Base-by-base conservation (phyloP, 2,888 invertebrate species). In the Acholoe squamosa region DNA sequence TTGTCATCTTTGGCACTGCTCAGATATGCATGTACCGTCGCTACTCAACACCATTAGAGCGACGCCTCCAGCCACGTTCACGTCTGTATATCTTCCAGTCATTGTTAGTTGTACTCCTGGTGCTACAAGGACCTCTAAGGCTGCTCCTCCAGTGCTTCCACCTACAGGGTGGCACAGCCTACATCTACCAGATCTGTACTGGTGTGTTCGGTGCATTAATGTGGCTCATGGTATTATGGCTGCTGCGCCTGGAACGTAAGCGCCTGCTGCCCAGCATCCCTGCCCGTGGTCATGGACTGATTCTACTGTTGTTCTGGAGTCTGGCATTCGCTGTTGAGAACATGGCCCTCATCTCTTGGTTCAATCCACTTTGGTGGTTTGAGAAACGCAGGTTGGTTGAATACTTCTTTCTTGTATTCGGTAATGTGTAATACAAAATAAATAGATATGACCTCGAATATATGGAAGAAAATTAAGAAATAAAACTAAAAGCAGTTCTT, bases 321-420 rank as follows among this genome's bases (percentile, higher is more conserved):
- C 95, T 98, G 94, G 97, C 98, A 28, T 98, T 99, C 95, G 97
- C 98, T 7, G 97, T 97, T 34, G 98, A 99, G 95, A 98, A 98
- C 95, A 96, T 99, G 92, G 97, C 98, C 0, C 98, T 99, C 94
- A 96, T 99, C 89, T 99, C 98, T 95, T 96, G 98, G 92, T 97
- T 97, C 93, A 98, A 98, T 94, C 97, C 97, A 93, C 97, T 97
- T 95, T 99, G 99, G 98, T 99, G 99, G 98, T 99, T 99, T 96
- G 97, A 97, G 94, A 96, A 99, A 61, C 97, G 97, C 94, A 97
- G 97, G 98, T 98, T 96, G 97, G 97, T 97, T 3, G 43, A 7
- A n/a, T n/a, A n/a, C n/a, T 43, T 43, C 5, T 3, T 43, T 43
- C 10, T 7, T 43, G 10, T 10, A 97, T 19, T 19, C 1, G 90